Conservation (phyloP, 2,113 vertebrate species). For the Sapajus apella region DNA sequence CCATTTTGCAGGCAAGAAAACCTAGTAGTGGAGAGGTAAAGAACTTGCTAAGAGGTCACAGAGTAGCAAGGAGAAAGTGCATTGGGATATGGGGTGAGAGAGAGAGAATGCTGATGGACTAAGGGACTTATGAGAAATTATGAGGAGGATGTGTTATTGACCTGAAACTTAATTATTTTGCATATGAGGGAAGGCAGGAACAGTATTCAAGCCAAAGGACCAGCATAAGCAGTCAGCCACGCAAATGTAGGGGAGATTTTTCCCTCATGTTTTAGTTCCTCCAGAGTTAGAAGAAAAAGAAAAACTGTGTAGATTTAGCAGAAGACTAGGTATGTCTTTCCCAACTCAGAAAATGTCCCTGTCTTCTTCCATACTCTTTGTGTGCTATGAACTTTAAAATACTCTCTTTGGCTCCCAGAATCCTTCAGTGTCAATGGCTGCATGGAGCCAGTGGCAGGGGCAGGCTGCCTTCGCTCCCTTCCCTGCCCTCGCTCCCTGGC, state of each 20-base stretch:
- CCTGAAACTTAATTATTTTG: neutral
- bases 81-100: neutral
- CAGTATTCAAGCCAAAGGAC: neutral
- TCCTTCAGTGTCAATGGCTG: rapidly evolving
- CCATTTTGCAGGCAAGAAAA: neutral
- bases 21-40: neutral
- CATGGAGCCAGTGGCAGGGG: rapidly evolving
- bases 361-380: neutral
- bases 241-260: neutral
- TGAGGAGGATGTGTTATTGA: neutral
- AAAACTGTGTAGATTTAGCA: neutral
- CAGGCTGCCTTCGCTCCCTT: too few relatives aligned
- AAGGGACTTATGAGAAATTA: neutral
- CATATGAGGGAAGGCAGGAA: neutral
- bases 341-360: neutral
- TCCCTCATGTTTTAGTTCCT: neutral
- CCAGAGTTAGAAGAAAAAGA: neutral
- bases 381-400: neutral
- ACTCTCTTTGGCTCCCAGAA: neutral
- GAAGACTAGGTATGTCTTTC: neutral
- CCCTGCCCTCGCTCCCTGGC: neutral
- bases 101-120: neutral
- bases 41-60: neutral
- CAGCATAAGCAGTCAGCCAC: neutral
- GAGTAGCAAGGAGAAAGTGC: neutral